Base-by-base conservation (phyloP, 2,888 invertebrate genomes). In the Stratiomys singularior region DNA sequence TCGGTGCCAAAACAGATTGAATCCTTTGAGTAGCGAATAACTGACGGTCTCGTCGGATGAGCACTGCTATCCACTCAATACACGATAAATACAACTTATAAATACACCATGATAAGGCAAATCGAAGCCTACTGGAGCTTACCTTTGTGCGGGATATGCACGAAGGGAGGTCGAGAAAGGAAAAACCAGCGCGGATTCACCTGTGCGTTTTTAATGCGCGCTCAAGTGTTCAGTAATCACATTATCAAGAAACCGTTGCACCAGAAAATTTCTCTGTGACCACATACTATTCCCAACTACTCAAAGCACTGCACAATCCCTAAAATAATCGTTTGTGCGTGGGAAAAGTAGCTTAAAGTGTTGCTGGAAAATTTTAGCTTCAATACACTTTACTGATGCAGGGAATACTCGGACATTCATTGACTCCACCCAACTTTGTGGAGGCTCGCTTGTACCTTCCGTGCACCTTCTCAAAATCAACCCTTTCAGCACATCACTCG, bases 401-500 rank as follows among this genome's bases (percentile, higher is more conserved):
- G 1, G 18, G 21, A 44, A 44, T 25, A 1, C 66, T 9, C 9
- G 37, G 37, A 37, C n/a, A n/a, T 28, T 30, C 27, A 28, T 15
- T 30, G 66, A 66, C 66, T 66, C 66, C 66, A 66, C 66, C 66
- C 66, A 66, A 37, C 44, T 60, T 60, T 60, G 23, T 21, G 23
- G 9, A 60, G 60, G 11, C 5, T 60, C 60, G 23, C 60, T 21
- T 25, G 60, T 23, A 60, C 11, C 60, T 5, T 60, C 23, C 23
- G 1, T 60, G 7, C 52, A 18, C 52, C 52, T 18, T 3, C 4
- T 9, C 37, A 5, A 15, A 4, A 52, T 52, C n/a, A 52, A 52
- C 18, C 15, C 15, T 52, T 37, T 37, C 37, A 37, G 5, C 5
- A 5, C 37, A 37, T 37, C 5, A 37, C 37, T 37, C 37, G 9